Conservation (phyloP, 2,113 vertebrate genomes). For the Rhineura floridana region DNA sequence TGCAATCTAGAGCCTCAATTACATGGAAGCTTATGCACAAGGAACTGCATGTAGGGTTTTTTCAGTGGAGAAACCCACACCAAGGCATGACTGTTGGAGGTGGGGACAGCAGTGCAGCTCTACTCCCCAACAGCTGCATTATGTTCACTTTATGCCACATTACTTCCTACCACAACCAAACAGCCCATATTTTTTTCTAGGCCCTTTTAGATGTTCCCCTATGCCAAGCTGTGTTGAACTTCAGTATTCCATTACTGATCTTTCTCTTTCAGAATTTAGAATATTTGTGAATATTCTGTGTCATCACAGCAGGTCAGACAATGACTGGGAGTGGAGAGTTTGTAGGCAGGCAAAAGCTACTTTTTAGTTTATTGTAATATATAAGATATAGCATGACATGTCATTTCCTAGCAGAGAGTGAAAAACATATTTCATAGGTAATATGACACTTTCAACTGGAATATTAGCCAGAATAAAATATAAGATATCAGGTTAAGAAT, state of each 20-base stretch:
- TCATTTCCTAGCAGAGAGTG: neutral
- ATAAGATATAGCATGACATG: neutral
- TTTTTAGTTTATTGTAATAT: neutral
- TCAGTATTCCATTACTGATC: neutral
- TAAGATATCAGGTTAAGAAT: neutral
- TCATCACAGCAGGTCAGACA: neutral
- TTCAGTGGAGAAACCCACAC: too few relatives aligned
- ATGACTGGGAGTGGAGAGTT: neutral
- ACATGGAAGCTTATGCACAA: too few relatives aligned
- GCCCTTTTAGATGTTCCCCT: neutral
- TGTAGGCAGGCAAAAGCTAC: neutral
- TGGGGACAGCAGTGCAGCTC: too few relatives aligned
- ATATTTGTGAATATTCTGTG: neutral
- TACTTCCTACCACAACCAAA: neutral
- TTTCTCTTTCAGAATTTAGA: neutral
- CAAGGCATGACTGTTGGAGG: too few relatives aligned
- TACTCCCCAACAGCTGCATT: too few relatives aligned
- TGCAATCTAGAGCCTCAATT: too few relatives aligned
- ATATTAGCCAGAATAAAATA: neutral
- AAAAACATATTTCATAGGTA: neutral
- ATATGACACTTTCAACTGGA: neutral
- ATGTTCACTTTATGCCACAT: too few relatives aligned
- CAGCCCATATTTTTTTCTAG: neutral
- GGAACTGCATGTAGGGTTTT: too few relatives aligned
- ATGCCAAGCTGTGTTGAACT: neutral